phyloP scores from a whole-genome alignment of 2,888 invertebrate genomes.

The Drosophila hamatofila region DNA sequence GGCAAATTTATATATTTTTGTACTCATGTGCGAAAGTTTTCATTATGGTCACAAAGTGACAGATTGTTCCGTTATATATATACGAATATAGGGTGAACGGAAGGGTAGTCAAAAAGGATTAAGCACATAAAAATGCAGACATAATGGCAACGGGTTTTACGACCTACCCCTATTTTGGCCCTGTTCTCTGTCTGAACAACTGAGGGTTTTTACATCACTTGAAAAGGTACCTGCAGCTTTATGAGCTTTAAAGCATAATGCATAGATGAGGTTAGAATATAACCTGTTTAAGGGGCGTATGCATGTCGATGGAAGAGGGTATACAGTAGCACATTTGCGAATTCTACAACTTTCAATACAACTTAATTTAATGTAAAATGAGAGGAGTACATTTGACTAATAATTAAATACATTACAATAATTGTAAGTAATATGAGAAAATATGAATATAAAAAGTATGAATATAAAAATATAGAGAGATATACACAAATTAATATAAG shows the following conservation, averaged over 20 bases:
- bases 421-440: no score
- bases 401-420: neutral
- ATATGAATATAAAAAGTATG: no score
- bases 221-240: slow-evolving; percentile 7
- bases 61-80: slow-evolving; percentile 50
- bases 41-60: slow-evolving; percentile 73
- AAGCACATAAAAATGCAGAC: slow-evolving; percentile 54
- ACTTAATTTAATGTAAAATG: no score
- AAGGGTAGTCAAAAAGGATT: slow-evolving; percentile 43
- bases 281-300: neutral
- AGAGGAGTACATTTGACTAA: no score
- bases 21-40: slow-evolving; percentile 53
- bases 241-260: slow-evolving; percentile 16
- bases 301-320: no score
- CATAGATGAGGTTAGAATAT: slow-evolving; percentile 8
- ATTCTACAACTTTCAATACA: no score
- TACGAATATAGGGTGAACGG: neutral
- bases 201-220: neutral
- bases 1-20: slow-evolving; percentile 34
- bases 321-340: no score
- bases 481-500: no score
- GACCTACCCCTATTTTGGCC: neutral
- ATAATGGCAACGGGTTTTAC: slow-evolving; percentile 41
- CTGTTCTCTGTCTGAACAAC: neutral
- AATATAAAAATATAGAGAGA: no score